Evolutionary conservation across 1,140 invertebrate genomes (phyloP).

Genomic region (Harpegnathos saltator): DNA sequence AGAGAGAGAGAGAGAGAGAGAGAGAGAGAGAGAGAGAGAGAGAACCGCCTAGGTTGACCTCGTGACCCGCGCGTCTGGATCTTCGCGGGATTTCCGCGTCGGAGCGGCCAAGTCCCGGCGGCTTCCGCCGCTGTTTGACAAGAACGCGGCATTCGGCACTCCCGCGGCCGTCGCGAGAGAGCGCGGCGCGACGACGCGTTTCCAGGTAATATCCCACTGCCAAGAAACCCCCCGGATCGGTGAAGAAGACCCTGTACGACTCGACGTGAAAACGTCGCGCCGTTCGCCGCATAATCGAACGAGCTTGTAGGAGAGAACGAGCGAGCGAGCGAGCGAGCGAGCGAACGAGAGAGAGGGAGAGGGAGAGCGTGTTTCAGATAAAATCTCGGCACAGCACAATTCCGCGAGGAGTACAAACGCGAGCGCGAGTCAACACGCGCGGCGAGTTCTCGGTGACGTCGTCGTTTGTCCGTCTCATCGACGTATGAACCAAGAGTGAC

Average conservation of each 20-base stretch:
- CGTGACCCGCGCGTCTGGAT: neutral
- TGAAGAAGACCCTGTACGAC: constrained; percentile 78
- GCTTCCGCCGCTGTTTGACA: constrained; percentile 8
- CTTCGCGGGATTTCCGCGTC: neutral
- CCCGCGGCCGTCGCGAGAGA: too few species aligned
- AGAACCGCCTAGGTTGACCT: too few species aligned
- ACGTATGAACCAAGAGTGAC: too few species aligned
- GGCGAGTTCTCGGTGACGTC: neutral
- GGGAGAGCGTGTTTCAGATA: constrained; percentile 37
- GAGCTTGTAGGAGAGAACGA: constrained; percentile 33
- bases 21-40: too few species aligned
- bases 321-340: constrained; percentile 12
- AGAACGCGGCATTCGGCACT: constrained; percentile 22
- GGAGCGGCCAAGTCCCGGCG: neutral
- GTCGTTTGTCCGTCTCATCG: too few species aligned
- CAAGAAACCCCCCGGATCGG: constrained; percentile 77
- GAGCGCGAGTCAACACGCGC: too few species aligned
- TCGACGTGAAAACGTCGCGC: constrained; percentile 83
- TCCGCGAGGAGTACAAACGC: constrained; percentile 18
- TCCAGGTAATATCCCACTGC: constrained; percentile 71
- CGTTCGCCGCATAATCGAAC: constrained; percentile 52
- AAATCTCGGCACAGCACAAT: constrained; percentile 43
- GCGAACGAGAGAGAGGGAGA: constrained; percentile 13
- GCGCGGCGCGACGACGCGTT: constrained; percentile 54
- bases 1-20: too few species aligned